Base-by-base conservation (phyloP, 2,113 vertebrate genomes). In the human region DNA sequence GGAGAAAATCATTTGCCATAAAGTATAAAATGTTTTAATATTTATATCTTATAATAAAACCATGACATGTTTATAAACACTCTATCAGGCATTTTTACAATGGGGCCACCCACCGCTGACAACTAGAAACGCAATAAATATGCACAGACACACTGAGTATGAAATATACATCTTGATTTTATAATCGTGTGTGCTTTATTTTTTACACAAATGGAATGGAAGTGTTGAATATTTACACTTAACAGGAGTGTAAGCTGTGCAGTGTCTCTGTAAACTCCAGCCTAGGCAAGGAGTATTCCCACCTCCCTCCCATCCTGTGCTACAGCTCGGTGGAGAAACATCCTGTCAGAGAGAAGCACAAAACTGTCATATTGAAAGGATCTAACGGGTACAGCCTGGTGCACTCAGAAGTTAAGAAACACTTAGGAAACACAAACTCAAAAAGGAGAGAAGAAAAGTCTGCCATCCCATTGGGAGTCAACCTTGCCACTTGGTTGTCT, bases 191-290 rank as follows among this genome's bases (percentile, higher is more conserved):
- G 98, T 99, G 99, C 99, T 99, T 99, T 98, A 99, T 99, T 99
- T 98, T 99, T 99, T 99, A 99, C 99, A 99, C 98, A 99, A 98
- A 99, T 99, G 98, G 97, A 99, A 99, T 98, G 98, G 98, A 98
- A 98, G 98, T 98, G 93, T 98, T 97, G 97, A 99, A 95, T 99
- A 99, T 99, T 99, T 99, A 99, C 99, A 99, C 97, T 98, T 98
- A 99, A 98, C 98, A 98, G 98, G 98, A 98, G 98, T 98, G 98
- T 98, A 98, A 98, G 98, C 98, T 98, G 98, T 98, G 98, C 98
- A 98, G 98, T 98, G 95, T 98, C 97, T 98, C 98, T 98, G 98
- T 99, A 98, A 99, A 98, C 98, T 98, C 98, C 98, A 98, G 97
- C 98, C 98, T 96, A 95, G 97, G 98, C 98, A 98, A 97, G 96